These are phyloP conservation scores for Amniataba percoides DNA, from an alignment of 2,797 vertebrate genomes.

Conservation along the genomic window DNA sequence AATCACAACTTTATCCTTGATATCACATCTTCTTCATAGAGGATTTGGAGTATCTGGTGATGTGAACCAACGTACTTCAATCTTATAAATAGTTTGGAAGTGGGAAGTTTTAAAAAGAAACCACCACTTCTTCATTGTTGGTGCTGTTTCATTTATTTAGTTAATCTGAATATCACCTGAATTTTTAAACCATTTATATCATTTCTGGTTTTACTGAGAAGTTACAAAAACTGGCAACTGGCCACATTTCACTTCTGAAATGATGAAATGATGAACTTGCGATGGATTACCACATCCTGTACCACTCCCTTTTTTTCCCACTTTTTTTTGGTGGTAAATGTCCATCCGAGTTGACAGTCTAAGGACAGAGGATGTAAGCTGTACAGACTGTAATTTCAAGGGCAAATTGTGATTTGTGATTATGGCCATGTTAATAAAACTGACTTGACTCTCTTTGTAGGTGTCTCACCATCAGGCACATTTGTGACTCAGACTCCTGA, in stretches of 20 bases:
- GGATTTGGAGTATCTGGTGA: neutral
- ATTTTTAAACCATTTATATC: neutral
- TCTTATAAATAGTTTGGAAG: neutral
- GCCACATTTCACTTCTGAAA: neutral
- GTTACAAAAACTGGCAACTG: neutral
- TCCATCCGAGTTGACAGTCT: no score
- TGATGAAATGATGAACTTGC: no score
- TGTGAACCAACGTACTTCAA: neutral
- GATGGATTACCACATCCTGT: neutral
- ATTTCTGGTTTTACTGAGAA: neutral
- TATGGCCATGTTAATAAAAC: no score
- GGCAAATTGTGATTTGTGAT: no score
- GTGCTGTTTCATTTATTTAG: neutral
- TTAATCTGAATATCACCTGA: neutral
- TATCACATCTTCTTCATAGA: neutral
- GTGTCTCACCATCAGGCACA: conserved; percentile 15
- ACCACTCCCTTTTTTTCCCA: neutral
- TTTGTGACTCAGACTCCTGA: conserved; percentile 42
- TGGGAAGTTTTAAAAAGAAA: neutral
- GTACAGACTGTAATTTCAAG: no score
- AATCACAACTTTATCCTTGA: neutral
- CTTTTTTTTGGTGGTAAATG: no score
- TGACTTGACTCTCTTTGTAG: neutral
- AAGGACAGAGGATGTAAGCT: no score
- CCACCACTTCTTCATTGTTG: neutral